Base-by-base conservation (phyloP, 2,797 vertebrate genomes). In the Sciaenops ocellatus region DNA sequence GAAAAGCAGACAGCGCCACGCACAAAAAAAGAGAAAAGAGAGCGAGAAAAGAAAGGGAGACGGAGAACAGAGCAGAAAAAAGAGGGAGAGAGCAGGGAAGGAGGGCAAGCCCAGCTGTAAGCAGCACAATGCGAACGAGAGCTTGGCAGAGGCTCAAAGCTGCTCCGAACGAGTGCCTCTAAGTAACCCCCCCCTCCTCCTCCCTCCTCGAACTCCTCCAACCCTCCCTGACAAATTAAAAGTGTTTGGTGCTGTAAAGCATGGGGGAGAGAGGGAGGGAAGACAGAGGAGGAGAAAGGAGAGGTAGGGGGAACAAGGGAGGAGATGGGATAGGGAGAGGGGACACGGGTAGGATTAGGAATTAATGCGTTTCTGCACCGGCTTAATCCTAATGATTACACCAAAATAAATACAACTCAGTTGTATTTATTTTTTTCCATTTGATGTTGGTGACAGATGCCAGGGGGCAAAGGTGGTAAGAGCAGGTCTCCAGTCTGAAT, bases 71-170 rank as follows among this genome's bases (percentile, higher is more conserved):
- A 92, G 83, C 30, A 22, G 69, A 9, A 76, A 86, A 86, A 85
- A 89, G 87, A 88, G 86, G 89, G 91, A 92, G 87, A 86, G 85
- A 87, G 85, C 76, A 69, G 89, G 80, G 90, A 93, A 90, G 89
- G 83, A 90, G 90, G 92, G 91, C 88, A 92, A 93, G 93, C 93
- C 95, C 96, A 96, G 95, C 96, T 97, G 96, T 96, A 96, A 94
- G 94, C 93, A 87, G 87, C 90, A 96, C 96, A 97, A 96, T 96
- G 91, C 92, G 84, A 95, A 93, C 88, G 87, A 96, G 94, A 89
- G 91, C 88, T 96, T 97, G 96, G 96, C 97, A 95, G 94, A 92
- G 87, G 93, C 96, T 97, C 96, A 97, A 97, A 97, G 96, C 94
- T 74, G 73, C 95, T 95, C 95, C 79, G 91, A 95, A 95, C 88